These are phyloP conservation scores for Probosciger aterrimus DNA, from an alignment of 2,113 vertebrate species.

Conservation along the genomic window DNA sequence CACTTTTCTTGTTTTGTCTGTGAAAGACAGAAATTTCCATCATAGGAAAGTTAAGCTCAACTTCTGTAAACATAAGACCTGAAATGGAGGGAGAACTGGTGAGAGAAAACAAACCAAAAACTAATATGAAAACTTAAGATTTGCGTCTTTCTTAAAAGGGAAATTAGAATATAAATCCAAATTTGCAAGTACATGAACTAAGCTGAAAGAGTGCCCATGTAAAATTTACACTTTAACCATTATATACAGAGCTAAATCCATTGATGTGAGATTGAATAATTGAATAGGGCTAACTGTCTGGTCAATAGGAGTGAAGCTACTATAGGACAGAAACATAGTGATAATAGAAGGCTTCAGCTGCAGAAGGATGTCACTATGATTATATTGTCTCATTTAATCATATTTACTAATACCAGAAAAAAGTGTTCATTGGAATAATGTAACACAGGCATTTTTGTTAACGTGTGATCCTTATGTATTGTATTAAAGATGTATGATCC, in stretches of 20 bases:
- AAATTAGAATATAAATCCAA: not conserved
- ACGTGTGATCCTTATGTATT: not conserved
- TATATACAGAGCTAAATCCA: conserved; percentile 36
- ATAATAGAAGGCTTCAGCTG: conserved; percentile 29
- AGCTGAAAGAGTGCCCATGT: not conserved
- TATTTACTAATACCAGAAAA: conserved; percentile 24
- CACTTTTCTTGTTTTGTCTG: not conserved
- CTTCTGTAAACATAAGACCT: not conserved
- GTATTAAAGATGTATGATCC: not conserved
- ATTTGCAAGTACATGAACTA: not conserved
- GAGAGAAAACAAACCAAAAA: not conserved
- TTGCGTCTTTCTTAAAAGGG: not conserved
- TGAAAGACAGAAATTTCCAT: not conserved
- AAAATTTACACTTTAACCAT: conserved; percentile 37
- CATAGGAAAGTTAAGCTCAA: not conserved
- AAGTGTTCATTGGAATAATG: not conserved
- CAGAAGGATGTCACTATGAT: conserved; percentile 24
- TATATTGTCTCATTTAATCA: conserved; percentile 56
- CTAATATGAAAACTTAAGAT: not conserved
- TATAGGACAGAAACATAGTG: not conserved
- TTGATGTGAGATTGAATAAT: conserved; percentile 71
- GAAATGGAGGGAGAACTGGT: not conserved
- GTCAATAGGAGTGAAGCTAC: conserved; percentile 53
- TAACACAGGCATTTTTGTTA: not conserved
- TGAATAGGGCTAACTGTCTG: conserved; percentile 65